Conservation (phyloP, 2,797 vertebrate genomes). For the Macrochelys suwanniensis region DNA sequence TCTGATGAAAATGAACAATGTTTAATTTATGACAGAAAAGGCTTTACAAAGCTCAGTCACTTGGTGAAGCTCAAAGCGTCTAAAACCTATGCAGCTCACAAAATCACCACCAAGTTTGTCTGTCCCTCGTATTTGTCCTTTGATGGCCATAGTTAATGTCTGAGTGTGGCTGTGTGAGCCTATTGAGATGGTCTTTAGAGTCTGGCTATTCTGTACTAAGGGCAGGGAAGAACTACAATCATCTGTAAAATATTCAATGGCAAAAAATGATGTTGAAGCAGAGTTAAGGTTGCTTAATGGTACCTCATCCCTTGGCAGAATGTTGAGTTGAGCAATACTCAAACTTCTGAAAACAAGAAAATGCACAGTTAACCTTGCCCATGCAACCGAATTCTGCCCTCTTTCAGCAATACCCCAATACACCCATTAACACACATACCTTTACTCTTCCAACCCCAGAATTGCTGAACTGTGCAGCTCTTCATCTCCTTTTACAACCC, state of each 20-base stretch:
- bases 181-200: background rate
- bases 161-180: background rate
- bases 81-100: background rate
- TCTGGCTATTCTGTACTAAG: background rate
- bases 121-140: background rate
- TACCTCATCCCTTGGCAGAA: background rate
- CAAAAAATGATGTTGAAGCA: background rate
- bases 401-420: background rate
- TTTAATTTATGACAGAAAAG: background rate
- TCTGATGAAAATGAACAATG: conserved; percentile 2
- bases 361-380: background rate
- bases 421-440: background rate
- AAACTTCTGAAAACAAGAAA: background rate
- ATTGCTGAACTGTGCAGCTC: background rate
- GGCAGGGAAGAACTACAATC: background rate
- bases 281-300: background rate
- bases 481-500: background rate
- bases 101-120: background rate
- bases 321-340: no score
- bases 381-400: background rate
- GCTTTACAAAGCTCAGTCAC: background rate
- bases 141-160: background rate
- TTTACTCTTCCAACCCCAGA: background rate
- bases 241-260: background rate
- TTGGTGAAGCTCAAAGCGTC: background rate